Conservation (phyloP, 2,113 vertebrate genomes). For the Sclerurus mexicanus region DNA sequence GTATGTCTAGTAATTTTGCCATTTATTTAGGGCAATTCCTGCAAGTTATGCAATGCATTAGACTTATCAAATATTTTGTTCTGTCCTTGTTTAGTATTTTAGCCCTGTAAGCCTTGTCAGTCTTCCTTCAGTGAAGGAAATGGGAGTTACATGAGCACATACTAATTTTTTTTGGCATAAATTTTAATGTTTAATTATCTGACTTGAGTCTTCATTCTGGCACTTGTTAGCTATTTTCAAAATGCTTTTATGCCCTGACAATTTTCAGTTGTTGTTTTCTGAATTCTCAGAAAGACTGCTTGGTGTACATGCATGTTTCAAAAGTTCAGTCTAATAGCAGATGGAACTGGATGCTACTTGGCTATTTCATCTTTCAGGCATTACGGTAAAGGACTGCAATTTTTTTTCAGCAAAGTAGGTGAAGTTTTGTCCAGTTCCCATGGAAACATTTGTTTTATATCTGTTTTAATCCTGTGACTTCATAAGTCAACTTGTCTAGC, state of each 20-base stretch:
- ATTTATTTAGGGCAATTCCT: neutral
- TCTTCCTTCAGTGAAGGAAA: neutral
- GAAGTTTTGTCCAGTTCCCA: neutral
- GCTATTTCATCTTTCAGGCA: neutral
- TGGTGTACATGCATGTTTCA: neutral
- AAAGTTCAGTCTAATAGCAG: neutral
- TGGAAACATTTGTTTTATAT: neutral
- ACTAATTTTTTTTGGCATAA: neutral
- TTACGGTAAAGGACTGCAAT: neutral
- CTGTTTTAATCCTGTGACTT: neutral
- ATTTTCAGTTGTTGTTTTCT: neutral
- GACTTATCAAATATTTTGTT: neutral
- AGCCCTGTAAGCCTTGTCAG: neutral
- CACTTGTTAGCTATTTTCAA: neutral
- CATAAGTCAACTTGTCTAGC: neutral
- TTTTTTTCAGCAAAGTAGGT: neutral
- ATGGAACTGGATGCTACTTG: neutral
- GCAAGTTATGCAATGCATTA: neutral
- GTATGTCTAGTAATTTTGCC: neutral
- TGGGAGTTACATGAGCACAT: neutral
- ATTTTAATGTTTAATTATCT: neutral
- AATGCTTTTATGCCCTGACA: neutral
- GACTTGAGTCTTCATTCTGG: neutral
- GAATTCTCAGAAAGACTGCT: neutral
- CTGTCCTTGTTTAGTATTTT: neutral